These are phyloP conservation scores for Laodelphax striatellus DNA, from an alignment of 1,140 invertebrate species.

Conservation along the genomic window DNA sequence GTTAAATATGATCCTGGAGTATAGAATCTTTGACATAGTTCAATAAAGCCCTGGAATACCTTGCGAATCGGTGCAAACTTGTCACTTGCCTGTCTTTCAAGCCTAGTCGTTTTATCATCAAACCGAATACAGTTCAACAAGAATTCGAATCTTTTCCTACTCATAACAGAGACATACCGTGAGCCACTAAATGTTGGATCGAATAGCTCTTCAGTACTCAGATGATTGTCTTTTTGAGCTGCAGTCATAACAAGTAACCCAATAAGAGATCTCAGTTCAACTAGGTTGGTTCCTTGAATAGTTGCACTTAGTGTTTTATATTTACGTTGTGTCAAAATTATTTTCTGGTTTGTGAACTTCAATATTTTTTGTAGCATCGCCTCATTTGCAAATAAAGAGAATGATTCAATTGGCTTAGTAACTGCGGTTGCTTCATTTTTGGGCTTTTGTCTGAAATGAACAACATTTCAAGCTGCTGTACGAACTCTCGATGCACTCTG, in stretches of 20 bases:
- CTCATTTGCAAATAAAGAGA: neutral
- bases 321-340: neutral
- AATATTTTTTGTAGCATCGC: neutral
- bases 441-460: neutral
- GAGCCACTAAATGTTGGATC: slow-evolving; percentile 17
- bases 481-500: neutral
- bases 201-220: slow-evolving; percentile 19
- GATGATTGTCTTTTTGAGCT: slow-evolving; percentile 22
- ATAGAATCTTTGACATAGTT: slow-evolving; percentile 25
- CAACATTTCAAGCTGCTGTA: neutral
- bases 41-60: slow-evolving; percentile 29
- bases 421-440: neutral
- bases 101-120: slow-evolving; percentile 25
- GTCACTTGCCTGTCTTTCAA: slow-evolving; percentile 19
- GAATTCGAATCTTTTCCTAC: slow-evolving; percentile 25
- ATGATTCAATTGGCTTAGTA: neutral
- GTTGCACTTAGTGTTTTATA: neutral
- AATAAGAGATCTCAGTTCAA: slow-evolving; percentile 10
- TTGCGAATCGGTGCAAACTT: slow-evolving; percentile 27
- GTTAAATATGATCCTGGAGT: slow-evolving; percentile 20
- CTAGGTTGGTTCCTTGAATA: neutral
- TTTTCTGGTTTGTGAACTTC: neutral
- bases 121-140: slow-evolving; percentile 26
- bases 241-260: slow-evolving; percentile 18
- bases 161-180: slow-evolving; percentile 23